phyloP scores from a whole-genome alignment of 2,888 invertebrate species.

The Dilophus febrilis region DNA sequence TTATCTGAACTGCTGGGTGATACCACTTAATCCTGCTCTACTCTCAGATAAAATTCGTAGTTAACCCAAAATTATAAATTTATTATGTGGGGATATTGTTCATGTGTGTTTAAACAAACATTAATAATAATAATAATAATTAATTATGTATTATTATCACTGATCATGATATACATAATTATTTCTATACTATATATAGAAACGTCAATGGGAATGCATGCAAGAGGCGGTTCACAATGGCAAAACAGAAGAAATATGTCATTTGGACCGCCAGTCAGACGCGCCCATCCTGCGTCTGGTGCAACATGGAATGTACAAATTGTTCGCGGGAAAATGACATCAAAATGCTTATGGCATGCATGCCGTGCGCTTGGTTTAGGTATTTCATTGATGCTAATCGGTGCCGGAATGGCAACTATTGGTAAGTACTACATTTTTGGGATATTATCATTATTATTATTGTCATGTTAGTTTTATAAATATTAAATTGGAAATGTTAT shows the following conservation, averaged over 20 bases:
- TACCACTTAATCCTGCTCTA: no score
- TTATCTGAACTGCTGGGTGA: no score
- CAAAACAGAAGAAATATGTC: slow-evolving; percentile 27
- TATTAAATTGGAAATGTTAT: no score
- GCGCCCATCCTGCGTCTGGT: slow-evolving; percentile 61
- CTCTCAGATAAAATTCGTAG: no score
- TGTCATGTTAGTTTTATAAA: no score
- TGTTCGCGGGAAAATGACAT: slow-evolving; percentile 73
- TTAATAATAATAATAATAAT: no score
- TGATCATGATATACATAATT: neutral
- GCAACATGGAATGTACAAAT: slow-evolving; percentile 78
- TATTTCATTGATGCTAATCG: slow-evolving; percentile 68
- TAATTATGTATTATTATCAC: neutral
- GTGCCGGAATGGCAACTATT: slow-evolving; percentile 84
- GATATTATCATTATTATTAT: no score
- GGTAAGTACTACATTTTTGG: no score
- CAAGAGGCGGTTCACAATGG: slow-evolving; percentile 19
- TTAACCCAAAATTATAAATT: no score
- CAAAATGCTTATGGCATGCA: slow-evolving; percentile 83
- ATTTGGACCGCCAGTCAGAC: slow-evolving; percentile 36
- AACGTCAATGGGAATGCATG: slow-evolving; percentile 20
- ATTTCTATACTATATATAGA: neutral
- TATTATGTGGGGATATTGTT: no score
- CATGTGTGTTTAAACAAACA: no score
- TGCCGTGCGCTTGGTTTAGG: slow-evolving; percentile 83